These are phyloP conservation scores for Monochamus alternatus DNA, from an alignment of 2,888 invertebrate species.

Conservation along the genomic window DNA sequence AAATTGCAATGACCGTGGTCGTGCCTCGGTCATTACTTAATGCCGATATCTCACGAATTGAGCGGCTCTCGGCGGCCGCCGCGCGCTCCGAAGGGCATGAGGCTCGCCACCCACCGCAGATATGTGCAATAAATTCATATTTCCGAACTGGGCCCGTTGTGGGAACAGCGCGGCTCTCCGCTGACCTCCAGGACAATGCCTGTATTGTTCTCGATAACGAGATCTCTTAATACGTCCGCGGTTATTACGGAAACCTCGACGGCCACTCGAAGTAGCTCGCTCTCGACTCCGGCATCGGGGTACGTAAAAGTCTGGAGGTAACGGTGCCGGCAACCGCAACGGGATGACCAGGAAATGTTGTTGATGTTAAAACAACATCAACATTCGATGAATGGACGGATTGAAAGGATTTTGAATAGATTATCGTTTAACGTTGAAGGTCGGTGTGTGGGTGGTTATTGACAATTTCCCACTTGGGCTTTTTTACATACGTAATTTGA, in stretches of 20 bases:
- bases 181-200: constrained; percentile 64
- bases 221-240: constrained; percentile 60
- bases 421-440: no score
- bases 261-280: constrained; percentile 49
- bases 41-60: constrained; percentile 68
- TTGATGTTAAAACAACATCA: no score
- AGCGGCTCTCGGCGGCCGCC: constrained; percentile 60
- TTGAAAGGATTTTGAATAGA: no score
- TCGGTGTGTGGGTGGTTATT: no score
- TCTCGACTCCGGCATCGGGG: constrained; percentile 33
- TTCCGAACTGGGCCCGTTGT: constrained; percentile 63
- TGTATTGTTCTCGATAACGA: constrained; percentile 65
- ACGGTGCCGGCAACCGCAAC: background rate
- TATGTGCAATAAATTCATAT: constrained; percentile 69
- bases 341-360: no score
- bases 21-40: constrained; percentile 68
- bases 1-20: constrained; percentile 69
- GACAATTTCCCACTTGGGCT: no score
- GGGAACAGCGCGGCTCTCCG: constrained; percentile 62
- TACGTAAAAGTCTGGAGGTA: background rate
- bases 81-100: constrained; percentile 66
- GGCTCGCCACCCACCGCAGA: constrained; percentile 68
- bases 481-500: no score
- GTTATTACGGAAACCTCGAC: constrained; percentile 55
- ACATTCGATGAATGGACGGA: no score